phyloP scores from a whole-genome alignment of 2,113 vertebrate species.

The Pterocles burchelli region DNA sequence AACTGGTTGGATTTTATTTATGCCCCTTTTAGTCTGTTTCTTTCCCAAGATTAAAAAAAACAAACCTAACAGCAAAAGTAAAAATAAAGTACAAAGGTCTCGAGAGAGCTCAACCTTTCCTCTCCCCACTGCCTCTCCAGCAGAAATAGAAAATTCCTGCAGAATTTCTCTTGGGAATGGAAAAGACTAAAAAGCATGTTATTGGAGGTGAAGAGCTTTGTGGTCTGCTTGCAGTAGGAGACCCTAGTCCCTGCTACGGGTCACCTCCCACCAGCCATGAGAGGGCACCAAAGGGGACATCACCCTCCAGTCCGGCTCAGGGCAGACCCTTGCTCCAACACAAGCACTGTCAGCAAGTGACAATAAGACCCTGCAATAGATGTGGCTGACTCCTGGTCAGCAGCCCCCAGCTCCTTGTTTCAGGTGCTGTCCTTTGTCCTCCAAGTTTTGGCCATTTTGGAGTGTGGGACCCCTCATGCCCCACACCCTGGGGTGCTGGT shows the following conservation, averaged over 20 bases:
- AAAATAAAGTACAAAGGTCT: conserved; percentile 48
- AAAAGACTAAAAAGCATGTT: rapidly evolving
- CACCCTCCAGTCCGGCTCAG: not conserved
- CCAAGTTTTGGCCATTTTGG: not conserved
- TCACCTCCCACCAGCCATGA: not conserved
- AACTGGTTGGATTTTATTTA: not conserved
- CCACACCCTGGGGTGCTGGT: rapidly evolving
- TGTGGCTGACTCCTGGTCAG: not conserved
- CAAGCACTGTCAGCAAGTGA: not conserved
- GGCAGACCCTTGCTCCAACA: not conserved
- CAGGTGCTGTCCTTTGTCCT: not conserved
- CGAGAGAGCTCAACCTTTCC: conserved; percentile 17
- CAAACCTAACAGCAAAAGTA: not conserved
- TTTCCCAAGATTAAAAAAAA: conserved; percentile 11
- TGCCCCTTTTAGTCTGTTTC: conserved; percentile 8
- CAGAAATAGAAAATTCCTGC: conserved; percentile 35
- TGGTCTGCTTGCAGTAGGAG: rapidly evolving
- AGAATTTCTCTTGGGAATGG: not conserved
- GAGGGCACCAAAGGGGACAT: not conserved
- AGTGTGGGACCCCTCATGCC: not conserved
- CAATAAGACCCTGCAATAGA: not conserved
- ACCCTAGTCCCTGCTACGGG: not conserved
- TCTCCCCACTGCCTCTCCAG: not conserved
- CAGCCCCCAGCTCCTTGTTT: not conserved
- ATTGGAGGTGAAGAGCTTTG: not conserved